A percentile compares a stretch with the other conserved stretches of the same genome.
phyloP scores from a whole-genome alignment of 2,797 vertebrate species.

The Tangara arthus region DNA sequence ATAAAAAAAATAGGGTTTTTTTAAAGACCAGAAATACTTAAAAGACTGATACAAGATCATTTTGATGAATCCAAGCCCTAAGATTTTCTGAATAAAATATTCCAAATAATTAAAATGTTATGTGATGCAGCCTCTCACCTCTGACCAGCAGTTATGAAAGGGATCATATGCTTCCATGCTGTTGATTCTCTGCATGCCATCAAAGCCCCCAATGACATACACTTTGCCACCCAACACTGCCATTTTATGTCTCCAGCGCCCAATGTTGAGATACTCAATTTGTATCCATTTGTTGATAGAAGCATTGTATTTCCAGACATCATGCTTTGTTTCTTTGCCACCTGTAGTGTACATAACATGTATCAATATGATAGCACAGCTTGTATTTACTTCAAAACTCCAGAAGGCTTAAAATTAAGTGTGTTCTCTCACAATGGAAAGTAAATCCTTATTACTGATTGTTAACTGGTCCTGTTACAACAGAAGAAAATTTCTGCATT shows the following conservation, averaged over 20 bases:
- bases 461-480: not conserved
- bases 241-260: conserved; percentile 98
- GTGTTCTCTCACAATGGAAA: not conserved
- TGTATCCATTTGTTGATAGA: conserved; percentile 98
- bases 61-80: not conserved
- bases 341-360: conserved; percentile 72
- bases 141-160: conserved; percentile 95
- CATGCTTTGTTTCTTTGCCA: conserved; percentile 93
- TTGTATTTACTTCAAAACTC: not conserved
- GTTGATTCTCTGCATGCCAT: conserved; percentile 87
- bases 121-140: conserved; percentile 72
- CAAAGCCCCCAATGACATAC: conserved; percentile 90
- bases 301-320: conserved; percentile 97
- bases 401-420: not conserved
- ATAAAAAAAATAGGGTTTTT: not conserved
- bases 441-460: not conserved
- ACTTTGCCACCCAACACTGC: conserved; percentile 89
- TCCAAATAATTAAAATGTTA: not conserved
- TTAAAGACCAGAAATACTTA: not conserved
- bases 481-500: not conserved
- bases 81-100: not conserved
- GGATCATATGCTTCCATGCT: conserved; percentile 93
- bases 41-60: not conserved
- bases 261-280: conserved; percentile 85
- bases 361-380: not conserved